Conservation (phyloP, 1,140 invertebrate genomes). For the Trachelipus rathkii region DNA sequence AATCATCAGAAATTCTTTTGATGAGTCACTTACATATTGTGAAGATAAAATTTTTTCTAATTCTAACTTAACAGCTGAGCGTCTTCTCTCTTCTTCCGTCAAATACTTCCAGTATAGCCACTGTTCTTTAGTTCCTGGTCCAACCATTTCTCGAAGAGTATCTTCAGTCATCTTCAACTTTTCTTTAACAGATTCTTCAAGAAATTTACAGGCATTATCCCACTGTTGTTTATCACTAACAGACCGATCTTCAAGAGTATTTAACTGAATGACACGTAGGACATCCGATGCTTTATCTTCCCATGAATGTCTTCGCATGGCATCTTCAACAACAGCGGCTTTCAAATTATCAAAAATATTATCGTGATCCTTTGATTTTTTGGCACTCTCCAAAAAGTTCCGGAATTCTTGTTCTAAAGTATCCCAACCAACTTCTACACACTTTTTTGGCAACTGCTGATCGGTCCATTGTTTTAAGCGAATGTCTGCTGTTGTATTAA, state of each 20-base stretch:
- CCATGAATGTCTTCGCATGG: slow-evolving; percentile 83
- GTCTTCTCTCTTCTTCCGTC: slow-evolving; percentile 70
- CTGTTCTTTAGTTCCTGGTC: slow-evolving; percentile 64
- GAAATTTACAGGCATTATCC: slow-evolving; percentile 84
- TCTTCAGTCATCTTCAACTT: slow-evolving; percentile 55
- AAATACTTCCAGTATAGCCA: slow-evolving; percentile 82
- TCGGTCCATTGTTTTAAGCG: slow-evolving; percentile 95
- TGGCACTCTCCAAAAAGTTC: slow-evolving; percentile 70
- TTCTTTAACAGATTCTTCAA: slow-evolving; percentile 76
- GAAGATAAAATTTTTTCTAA: slow-evolving; percentile 73
- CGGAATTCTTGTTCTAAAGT: slow-evolving; percentile 80
- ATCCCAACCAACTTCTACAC: slow-evolving; percentile 81
- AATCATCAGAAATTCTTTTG: no score
- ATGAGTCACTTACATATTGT: slow-evolving; percentile 59
- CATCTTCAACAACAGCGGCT: slow-evolving; percentile 77
- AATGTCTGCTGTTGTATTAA: slow-evolving; percentile 96
- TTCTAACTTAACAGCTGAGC: slow-evolving; percentile 70
- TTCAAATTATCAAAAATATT: slow-evolving; percentile 88
- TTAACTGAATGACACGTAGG: slow-evolving; percentile 87
- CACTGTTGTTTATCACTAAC: slow-evolving; percentile 89
- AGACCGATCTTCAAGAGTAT: slow-evolving; percentile 88
- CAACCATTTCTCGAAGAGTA: slow-evolving; percentile 64
- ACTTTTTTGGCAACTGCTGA: slow-evolving; percentile 72
- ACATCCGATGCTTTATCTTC: slow-evolving; percentile 77
- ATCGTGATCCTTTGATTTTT: slow-evolving; percentile 70